A percentile compares a stretch with the other conserved stretches of the same genome.
These are phyloP conservation scores for Neodiprion virginianus DNA, from an alignment of 1,140 invertebrate species.

Conservation along the genomic window DNA sequence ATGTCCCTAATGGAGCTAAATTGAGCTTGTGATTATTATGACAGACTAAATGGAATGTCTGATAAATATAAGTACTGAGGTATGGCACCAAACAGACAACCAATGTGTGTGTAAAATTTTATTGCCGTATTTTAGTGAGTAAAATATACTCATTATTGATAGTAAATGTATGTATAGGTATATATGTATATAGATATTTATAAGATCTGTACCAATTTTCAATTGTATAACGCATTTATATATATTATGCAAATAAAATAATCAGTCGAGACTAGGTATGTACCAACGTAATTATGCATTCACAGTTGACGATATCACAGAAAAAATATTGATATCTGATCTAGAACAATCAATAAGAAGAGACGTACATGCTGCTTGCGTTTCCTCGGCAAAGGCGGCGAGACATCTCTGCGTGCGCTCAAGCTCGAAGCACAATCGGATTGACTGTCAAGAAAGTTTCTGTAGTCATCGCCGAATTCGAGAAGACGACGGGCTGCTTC, in stretches of 20 bases:
- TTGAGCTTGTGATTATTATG: not conserved
- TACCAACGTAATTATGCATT: not conserved
- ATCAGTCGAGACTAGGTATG: not conserved
- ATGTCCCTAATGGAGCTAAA: not conserved
- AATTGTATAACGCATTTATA: not conserved
- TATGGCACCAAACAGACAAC: conserved; percentile 4
- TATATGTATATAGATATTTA: too few species aligned
- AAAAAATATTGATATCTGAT: conserved; percentile 49
- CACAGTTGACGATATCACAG: conserved; percentile 26
- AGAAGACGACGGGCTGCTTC: conserved; percentile 81
- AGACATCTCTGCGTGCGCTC: conserved; percentile 63
- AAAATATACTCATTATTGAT: not conserved
- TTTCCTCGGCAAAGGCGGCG: conserved; percentile 45
- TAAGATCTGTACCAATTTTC: not conserved
- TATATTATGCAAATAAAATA: too few species aligned
- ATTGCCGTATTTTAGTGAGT: not conserved
- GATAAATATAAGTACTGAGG: not conserved
- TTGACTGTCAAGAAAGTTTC: conserved; percentile 85
- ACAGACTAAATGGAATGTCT: not conserved
- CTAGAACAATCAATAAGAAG: conserved; percentile 44
- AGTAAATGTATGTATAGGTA: not conserved
- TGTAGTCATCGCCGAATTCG: conserved; percentile 91
- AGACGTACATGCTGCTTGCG: conserved; percentile 54
- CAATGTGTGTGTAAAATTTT: not conserved
- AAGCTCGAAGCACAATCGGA: conserved; percentile 83